A percentile compares a stretch with the other conserved stretches of the same genome.
Evolutionary conservation across 2,797 vertebrate species (phyloP).

Genomic region (Percopsis omiscomaycus): DNA sequence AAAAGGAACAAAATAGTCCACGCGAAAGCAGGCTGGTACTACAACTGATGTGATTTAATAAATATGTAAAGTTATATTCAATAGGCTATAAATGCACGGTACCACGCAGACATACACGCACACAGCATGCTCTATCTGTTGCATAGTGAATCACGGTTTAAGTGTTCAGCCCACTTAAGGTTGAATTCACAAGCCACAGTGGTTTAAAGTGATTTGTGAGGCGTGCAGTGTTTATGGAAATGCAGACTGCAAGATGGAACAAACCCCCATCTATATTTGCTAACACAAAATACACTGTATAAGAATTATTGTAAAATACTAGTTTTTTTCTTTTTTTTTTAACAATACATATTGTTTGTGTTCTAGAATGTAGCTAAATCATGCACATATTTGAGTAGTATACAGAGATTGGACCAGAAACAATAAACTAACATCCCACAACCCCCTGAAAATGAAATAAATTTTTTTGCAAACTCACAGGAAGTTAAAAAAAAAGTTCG

Average conservation of each 20-base stretch:
- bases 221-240: slow-evolving; percentile 81
- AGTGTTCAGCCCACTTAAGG: slow-evolving; percentile 79
- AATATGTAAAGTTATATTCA: slow-evolving; percentile 72
- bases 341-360: no score
- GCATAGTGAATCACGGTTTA: slow-evolving; percentile 73
- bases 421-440: no score
- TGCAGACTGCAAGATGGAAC: slow-evolving; percentile 71
- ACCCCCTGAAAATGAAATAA: no score
- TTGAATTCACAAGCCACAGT: slow-evolving; percentile 77
- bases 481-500: no score
- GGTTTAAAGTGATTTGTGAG: slow-evolving; percentile 81
- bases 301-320: background rate
- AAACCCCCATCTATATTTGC: slow-evolving; percentile 64
- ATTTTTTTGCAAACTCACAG: no score
- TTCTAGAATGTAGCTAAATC: no score
- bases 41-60: slow-evolving; percentile 71
- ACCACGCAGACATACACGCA: slow-evolving; percentile 43
- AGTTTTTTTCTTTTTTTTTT: no score
- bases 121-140: slow-evolving; percentile 66
- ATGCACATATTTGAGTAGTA: no score
- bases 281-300: slow-evolving; percentile 54
- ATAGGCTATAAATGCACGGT: slow-evolving; percentile 53
- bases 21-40: slow-evolving; percentile 21
- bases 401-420: no score
- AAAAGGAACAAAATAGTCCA: slow-evolving; percentile 4